These are phyloP conservation scores for Axis porcinus DNA, from an alignment of 2,113 vertebrate genomes.

Conservation along the genomic window DNA sequence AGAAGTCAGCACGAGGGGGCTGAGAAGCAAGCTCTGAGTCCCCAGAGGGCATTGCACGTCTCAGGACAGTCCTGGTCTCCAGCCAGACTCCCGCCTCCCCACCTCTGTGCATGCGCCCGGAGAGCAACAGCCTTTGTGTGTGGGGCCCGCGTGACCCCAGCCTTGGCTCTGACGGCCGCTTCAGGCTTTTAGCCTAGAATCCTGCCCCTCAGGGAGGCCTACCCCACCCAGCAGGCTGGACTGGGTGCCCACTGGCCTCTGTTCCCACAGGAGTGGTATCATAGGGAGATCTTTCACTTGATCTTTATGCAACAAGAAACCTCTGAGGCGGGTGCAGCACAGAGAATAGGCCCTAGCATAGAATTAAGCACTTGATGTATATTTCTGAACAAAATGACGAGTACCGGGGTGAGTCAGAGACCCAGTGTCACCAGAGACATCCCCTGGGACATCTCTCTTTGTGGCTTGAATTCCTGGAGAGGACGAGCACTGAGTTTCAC, in stretches of 20 bases:
- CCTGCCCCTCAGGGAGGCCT: fast-evolving
- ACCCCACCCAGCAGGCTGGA: too few species aligned
- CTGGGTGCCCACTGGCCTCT: not conserved
- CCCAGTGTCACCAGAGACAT: not conserved
- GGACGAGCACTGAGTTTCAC: too few species aligned
- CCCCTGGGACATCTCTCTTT: not conserved
- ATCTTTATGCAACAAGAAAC: not conserved
- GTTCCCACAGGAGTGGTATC: not conserved
- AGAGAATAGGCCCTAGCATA: not conserved
- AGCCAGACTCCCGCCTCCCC: too few species aligned
- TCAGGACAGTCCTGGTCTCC: fast-evolving
- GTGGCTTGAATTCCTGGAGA: not conserved
- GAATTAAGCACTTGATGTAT: not conserved
- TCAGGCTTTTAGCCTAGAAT: not conserved
- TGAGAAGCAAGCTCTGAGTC: not conserved
- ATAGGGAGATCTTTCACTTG: fast-evolving
- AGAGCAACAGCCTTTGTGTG: too few species aligned
- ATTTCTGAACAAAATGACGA: not conserved
- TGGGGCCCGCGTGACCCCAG: fast-evolving
- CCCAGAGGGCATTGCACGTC: fast-evolving
- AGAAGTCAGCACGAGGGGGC: fast-evolving
- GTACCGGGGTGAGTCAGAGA: not conserved
- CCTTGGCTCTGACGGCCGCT: too few species aligned
- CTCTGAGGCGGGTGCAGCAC: too few species aligned
- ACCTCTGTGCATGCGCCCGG: fast-evolving